phyloP scores from a whole-genome alignment of 1,140 invertebrate species.

The Bombus superbus region DNA sequence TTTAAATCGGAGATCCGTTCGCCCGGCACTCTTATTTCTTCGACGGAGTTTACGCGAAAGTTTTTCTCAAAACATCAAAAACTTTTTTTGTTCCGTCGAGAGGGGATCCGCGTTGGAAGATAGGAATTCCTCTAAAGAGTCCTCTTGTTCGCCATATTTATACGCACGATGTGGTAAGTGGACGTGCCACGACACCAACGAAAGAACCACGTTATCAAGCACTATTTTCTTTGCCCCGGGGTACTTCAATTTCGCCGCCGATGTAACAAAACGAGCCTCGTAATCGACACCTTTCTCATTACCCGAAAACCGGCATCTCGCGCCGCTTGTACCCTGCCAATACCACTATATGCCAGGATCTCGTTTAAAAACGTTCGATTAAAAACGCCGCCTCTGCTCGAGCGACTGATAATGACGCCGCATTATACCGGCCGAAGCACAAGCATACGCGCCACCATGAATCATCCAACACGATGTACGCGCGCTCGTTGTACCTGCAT shows the following conservation, averaged over 20 bases:
- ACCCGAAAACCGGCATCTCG: neutral
- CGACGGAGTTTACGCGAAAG: too few relatives aligned
- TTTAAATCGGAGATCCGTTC: neutral
- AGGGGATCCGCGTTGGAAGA: too few relatives aligned
- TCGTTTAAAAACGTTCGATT: slow-evolving; percentile 25
- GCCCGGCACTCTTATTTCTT: neutral
- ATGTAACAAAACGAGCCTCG: neutral
- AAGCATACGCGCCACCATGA: slow-evolving; percentile 26
- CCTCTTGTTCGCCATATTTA: neutral
- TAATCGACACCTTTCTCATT: neutral
- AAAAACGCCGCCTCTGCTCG: slow-evolving; percentile 16
- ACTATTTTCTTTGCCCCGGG: neutral
- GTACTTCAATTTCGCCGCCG: neutral
- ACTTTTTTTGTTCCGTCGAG: too few relatives aligned
- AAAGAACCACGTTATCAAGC: neutral
- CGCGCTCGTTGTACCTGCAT: slow-evolving; percentile 17
- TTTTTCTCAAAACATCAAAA: too few relatives aligned
- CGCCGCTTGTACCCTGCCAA: too few relatives aligned
- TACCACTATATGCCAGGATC: neutral
- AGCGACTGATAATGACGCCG: slow-evolving; percentile 31
- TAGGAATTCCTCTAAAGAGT: too few relatives aligned
- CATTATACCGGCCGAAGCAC: slow-evolving; percentile 25
- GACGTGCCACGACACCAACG: neutral
- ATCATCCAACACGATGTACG: slow-evolving; percentile 18
- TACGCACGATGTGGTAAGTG: neutral